phyloP scores from a whole-genome alignment of 2,888 invertebrate genomes.

The Digitonthophagus gazella region DNA sequence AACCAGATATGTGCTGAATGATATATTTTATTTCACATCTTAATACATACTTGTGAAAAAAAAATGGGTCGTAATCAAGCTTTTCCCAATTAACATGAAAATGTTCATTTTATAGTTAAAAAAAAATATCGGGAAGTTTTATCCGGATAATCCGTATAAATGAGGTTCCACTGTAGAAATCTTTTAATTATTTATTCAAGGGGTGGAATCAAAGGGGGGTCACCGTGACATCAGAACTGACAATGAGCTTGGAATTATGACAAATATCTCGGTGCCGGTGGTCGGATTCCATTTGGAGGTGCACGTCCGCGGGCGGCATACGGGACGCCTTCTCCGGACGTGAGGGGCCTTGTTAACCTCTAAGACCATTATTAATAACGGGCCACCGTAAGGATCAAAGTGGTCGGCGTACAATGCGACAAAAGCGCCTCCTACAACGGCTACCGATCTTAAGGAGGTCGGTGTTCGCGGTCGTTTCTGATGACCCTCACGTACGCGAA shows the following conservation, averaged over 20 bases:
- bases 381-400: background rate
- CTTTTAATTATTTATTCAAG: background rate
- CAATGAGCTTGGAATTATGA: background rate
- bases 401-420: background rate
- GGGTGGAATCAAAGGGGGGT: background rate
- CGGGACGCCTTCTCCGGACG: background rate
- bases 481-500: background rate
- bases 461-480: background rate
- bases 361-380: background rate
- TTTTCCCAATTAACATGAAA: too few species aligned
- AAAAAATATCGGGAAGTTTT: too few species aligned
- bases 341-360: background rate
- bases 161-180: too few species aligned
- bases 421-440: background rate
- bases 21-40: too few species aligned
- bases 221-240: background rate
- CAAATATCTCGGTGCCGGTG: background rate
- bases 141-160: too few species aligned
- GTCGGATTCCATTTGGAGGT: background rate
- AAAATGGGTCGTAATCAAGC: too few species aligned
- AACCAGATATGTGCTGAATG: too few species aligned
- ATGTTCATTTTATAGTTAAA: too few species aligned
- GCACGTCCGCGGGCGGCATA: background rate
- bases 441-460: background rate
- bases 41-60: too few species aligned